A percentile compares a stretch with the other conserved stretches of the same genome.
Conservation (phyloP, 2,888 invertebrate species). For the Hymenopus coronatus region DNA sequence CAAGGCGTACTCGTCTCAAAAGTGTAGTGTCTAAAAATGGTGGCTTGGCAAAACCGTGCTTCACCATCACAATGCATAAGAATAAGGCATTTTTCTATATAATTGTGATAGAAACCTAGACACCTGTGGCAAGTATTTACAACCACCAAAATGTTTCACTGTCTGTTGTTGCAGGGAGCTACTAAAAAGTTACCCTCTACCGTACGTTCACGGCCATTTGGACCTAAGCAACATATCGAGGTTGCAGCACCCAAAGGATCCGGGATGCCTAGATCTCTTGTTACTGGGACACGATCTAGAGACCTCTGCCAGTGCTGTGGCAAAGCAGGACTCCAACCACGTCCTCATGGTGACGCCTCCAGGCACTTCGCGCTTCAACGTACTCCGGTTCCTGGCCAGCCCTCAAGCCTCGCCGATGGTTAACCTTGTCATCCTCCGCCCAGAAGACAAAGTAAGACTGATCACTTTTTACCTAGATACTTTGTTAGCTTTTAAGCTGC, state of each 20-base stretch:
- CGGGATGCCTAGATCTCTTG: conserved; percentile 18
- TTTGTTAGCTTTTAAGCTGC: too few relatives aligned
- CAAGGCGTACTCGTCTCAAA: too few relatives aligned
- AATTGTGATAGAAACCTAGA: too few relatives aligned
- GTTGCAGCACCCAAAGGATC: background rate
- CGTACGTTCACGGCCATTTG: conserved; percentile 59
- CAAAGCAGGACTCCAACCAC: conserved; percentile 55
- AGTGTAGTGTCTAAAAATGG: too few relatives aligned
- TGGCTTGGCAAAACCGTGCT: too few relatives aligned
- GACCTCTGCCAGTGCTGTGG: conserved; percentile 16
- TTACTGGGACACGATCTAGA: conserved; percentile 25
- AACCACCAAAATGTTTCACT: too few relatives aligned
- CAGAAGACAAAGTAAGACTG: background rate
- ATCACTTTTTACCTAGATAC: too few relatives aligned
- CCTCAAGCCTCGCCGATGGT: conserved; percentile 62
- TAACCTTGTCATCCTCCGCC: conserved; percentile 64
- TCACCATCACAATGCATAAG: too few relatives aligned
- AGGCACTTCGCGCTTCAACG: conserved; percentile 63
- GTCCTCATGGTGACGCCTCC: conserved; percentile 67
- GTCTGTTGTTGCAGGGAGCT: conserved; percentile 51
- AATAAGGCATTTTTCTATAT: too few relatives aligned
- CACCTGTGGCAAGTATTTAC: conserved; percentile 51
- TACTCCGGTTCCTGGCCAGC: conserved; percentile 66
- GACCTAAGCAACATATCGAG: background rate
- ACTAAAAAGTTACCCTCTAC: conserved; percentile 55